Evolutionary conservation across 2,113 vertebrate genomes (phyloP), one percentile per base, ranked within the genome.

Genomic region (Dipodomys ordii): DNA sequence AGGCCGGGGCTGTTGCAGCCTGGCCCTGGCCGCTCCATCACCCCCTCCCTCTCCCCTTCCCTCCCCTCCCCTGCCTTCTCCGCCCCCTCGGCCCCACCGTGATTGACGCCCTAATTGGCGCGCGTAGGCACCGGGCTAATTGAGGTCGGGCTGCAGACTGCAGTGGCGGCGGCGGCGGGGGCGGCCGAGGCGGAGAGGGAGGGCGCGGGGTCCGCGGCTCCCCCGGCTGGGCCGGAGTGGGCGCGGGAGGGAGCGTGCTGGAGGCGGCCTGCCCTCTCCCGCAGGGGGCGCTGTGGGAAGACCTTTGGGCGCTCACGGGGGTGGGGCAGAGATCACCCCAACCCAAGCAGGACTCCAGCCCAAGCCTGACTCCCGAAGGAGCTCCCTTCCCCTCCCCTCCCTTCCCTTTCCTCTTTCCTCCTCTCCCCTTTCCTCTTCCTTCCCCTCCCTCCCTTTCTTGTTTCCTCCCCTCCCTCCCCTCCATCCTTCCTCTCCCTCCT

Each of bases 21-120:
- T 0, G 65, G 71, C 69, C 64, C 79, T 18, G 2, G 39, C 30
- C 65, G 39, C 39, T 39, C 39, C 39, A 39, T 39, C 39, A 39
- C 39, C 49, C 49, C 49, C 49, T 49, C 49, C 49, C 49, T 12
- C 12, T 12, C 49, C 49, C 49, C 11, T 12, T 9, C 8, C 11
- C 8, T 49, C 49, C 49, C 49, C 49, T 49, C 12, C 49, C 12
- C 15, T 32, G 2, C 3, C 28, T 6, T 2, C 25, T 22, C 13
- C 3, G 8, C 9, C 22, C 9, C 15, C 3, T 27, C 12, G 80
- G 13, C 25, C 71, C 15, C 15, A 16, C 44, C 32, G 77, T 97
- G 96, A 97, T 94, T 95, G 97, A 97, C 94, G 74, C 18, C 39
- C 89, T 97, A 95, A 97, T 95, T 95, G 96, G 94, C 35, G n/a